These are phyloP conservation scores for Anas platyrhynchos DNA, from an alignment of 2,113 vertebrate species.

Conservation along the genomic window DNA sequence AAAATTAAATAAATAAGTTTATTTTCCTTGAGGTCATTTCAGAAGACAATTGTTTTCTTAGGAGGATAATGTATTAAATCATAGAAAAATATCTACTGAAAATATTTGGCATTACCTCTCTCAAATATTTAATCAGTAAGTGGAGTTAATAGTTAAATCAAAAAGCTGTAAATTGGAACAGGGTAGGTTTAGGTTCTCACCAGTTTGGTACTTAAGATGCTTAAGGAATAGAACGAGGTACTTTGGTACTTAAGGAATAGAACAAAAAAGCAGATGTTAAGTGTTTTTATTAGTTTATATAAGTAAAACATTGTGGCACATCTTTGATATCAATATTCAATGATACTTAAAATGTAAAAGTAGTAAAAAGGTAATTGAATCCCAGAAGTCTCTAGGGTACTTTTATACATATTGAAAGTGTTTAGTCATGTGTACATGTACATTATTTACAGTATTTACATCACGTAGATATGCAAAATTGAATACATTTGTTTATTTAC, in stretches of 20 bases:
- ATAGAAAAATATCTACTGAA: not conserved
- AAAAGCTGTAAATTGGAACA: not conserved
- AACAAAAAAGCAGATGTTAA: not conserved
- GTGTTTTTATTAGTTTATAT: not conserved
- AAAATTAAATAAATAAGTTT: not conserved
- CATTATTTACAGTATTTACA: not conserved
- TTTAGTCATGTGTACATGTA: not conserved
- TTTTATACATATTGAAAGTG: not conserved
- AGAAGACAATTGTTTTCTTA: not conserved
- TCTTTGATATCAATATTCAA: not conserved
- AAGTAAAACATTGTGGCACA: not conserved
- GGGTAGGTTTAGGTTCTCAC: not conserved
- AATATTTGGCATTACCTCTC: not conserved
- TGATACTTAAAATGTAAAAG: not conserved
- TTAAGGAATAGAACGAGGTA: not conserved
- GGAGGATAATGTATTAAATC: not conserved
- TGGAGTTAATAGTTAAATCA: not conserved
- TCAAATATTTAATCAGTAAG: not conserved
- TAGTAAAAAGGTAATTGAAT: not conserved
- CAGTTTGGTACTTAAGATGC: not conserved
- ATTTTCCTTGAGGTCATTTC: not conserved
- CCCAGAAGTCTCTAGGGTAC: not conserved
- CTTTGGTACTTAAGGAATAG: not conserved
- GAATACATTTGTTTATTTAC: conserved; percentile 1
- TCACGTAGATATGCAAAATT: not conserved